phyloP scores from a whole-genome alignment of 2,888 invertebrate genomes.

The Chymomyza procnemis region DNA sequence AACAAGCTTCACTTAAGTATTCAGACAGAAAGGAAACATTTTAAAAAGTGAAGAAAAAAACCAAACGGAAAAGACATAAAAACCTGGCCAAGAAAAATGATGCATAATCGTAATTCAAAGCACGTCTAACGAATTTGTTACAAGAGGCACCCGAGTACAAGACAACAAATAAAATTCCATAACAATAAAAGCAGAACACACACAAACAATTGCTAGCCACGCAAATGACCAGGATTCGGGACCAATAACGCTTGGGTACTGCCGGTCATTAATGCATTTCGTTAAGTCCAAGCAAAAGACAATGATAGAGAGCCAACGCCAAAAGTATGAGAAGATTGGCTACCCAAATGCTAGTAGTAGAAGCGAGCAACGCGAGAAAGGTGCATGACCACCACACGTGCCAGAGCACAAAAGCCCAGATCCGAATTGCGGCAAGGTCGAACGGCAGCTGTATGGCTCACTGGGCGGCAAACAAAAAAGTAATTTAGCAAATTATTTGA shows the following conservation, averaged over 20 bases:
- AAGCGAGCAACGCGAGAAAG: constrained; percentile 29
- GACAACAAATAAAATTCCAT: constrained; percentile 54
- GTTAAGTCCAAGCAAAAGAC: constrained; percentile 51
- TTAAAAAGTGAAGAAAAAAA: background rate
- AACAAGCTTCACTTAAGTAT: constrained; percentile 56
- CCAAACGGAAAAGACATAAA: background rate
- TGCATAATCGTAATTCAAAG: constrained; percentile 65
- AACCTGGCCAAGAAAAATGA: background rate
- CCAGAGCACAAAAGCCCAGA: constrained; percentile 35
- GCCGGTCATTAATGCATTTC: constrained; percentile 58
- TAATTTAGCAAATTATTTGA: constrained; percentile 70
- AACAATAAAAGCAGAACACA: constrained; percentile 63
- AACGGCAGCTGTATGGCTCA: background rate
- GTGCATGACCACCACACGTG: constrained; percentile 70
- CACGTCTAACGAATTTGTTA: constrained; percentile 65
- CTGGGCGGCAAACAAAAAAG: constrained; percentile 48
- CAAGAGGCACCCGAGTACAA: constrained; percentile 52
- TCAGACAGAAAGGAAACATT: constrained; percentile 38
- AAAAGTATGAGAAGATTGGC: background rate
- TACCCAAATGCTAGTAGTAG: background rate
- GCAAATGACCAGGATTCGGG: constrained; percentile 51
- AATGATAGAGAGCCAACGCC: constrained; percentile 18
- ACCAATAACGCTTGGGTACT: constrained; percentile 7
- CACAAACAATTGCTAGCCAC: constrained; percentile 61
- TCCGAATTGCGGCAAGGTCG: constrained; percentile 50